phyloP scores from a whole-genome alignment of 1,140 invertebrate genomes.

The Trichonephila clavata region DNA sequence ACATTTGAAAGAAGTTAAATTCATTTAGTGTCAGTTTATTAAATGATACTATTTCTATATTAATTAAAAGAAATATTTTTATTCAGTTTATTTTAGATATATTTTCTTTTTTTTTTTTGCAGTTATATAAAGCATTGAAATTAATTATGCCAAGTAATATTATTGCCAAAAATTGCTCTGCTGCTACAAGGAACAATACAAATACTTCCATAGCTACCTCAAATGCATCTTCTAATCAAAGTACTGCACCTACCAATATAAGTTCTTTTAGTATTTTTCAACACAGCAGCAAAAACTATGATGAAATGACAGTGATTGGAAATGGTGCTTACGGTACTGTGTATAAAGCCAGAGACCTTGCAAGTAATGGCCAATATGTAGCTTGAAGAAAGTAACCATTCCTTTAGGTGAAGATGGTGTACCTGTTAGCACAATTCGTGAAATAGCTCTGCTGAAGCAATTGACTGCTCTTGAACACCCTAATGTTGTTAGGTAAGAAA shows the following conservation, averaged over 20 bases:
- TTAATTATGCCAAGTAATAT: constrained; percentile 66
- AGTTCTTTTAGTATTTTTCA: constrained; percentile 71
- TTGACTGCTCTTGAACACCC: constrained; percentile 93
- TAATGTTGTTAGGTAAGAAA: constrained; percentile 91
- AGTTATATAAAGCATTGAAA: background rate
- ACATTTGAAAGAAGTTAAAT: no score
- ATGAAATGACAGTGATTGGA: constrained; percentile 78
- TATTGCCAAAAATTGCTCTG: constrained; percentile 35
- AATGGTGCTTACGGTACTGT: constrained; percentile 96
- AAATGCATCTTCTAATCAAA: background rate
- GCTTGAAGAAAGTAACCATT: constrained; percentile 95
- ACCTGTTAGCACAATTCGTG: constrained; percentile 93
- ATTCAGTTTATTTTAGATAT: no score
- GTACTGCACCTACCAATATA: constrained; percentile 33
- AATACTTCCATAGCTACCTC: constrained; percentile 11
- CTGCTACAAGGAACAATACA: constrained; percentile 13
- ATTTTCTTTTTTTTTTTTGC: background rate
- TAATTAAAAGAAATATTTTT: no score
- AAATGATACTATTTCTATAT: background rate
- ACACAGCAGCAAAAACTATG: constrained; percentile 77
- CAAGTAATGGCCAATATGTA: constrained; percentile 88
- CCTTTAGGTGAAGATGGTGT: constrained; percentile 93
- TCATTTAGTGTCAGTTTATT: background rate
- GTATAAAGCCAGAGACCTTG: constrained; percentile 91
- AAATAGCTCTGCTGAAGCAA: constrained; percentile 93